Percentiles rank a stretch among this genome's conserved stretches.
Evolutionary conservation across 1,140 invertebrate genomes (phyloP).

Genomic region (Sesamia nonagrioides): DNA sequence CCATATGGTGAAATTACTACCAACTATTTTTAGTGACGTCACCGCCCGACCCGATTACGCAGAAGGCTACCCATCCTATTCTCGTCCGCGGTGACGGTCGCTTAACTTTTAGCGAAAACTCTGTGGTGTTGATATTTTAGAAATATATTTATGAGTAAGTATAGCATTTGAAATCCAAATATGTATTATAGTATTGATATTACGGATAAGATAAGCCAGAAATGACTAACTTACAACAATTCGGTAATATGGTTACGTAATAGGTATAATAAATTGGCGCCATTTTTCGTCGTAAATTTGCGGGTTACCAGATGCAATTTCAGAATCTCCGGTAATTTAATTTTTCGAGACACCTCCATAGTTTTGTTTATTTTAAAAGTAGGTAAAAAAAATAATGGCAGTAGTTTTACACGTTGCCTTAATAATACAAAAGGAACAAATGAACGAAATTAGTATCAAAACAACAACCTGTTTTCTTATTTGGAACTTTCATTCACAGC

Average conservation of each 20-base stretch:
- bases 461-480: background rate
- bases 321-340: background rate
- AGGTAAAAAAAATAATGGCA: background rate
- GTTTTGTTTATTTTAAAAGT: background rate
- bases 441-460: background rate
- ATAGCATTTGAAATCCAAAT: background rate
- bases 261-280: background rate
- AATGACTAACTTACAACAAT: conserved; percentile 20
- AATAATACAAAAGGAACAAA: background rate
- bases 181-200: background rate
- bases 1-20: background rate
- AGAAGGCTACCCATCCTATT: conserved; percentile 26
- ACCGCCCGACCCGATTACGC: background rate
- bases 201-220: background rate
- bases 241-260: conserved; percentile 23
- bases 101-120: conserved; percentile 6
- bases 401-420: background rate
- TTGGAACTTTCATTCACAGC: background rate
- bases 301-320: conserved; percentile 1
- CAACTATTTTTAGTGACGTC: conserved; percentile 2
- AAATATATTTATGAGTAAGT: too few relatives aligned
- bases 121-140: background rate
- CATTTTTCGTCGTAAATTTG: background rate
- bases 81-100: background rate
- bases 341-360: background rate